Base-by-base conservation (phyloP, 1,140 invertebrate species). In the Drosophila repleta region DNA sequence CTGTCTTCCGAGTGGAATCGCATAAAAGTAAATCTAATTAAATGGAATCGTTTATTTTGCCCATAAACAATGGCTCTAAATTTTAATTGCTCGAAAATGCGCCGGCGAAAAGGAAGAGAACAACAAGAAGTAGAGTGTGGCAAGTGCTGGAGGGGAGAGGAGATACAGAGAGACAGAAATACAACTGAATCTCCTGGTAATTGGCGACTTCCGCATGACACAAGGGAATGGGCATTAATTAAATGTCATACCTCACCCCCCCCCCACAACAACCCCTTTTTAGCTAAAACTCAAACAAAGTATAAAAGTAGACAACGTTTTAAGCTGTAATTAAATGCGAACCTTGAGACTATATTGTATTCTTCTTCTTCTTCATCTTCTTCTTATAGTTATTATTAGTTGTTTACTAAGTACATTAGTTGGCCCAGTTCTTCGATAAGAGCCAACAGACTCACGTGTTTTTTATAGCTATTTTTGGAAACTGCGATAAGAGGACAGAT, bases 1-100 rank as follows among this genome's bases (percentile, higher is more conserved):
- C 49, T 26, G 37, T 35, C 18, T 39, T 68, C 49, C 32, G 49
- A 70, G 65, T 56, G 41, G 64, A 53, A 70, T 29, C 56, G 63
- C 78, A 87, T 87, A 62, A 79, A 85, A 76, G 76, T 87, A 79
- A 87, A 87, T 82, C 78, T 78, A 85, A 85, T 85, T 81, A 78
- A 87, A 78, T 84, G 74, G 67, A 84, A 84, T 74, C 73, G 64
- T 79, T 74, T 70, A 52, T 43, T 84, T 55, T 60, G 41, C 11
- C 41, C 71, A 70, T 74, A 69, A 76, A 64, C 63, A 66, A 75
- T 32, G 69, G 51, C 24, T 66, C 41, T 76, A 67, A 70, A 70
- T 79, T 76, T 74, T 80, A 80, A 81, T 81, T 80, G 78, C 65
- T 68, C 56, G 49, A 69, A 61, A 69, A 60, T 61, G 48, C 65